These are phyloP conservation scores for Hylaea fasciaria DNA, from an alignment of 2,888 invertebrate species.

Conservation along the genomic window DNA sequence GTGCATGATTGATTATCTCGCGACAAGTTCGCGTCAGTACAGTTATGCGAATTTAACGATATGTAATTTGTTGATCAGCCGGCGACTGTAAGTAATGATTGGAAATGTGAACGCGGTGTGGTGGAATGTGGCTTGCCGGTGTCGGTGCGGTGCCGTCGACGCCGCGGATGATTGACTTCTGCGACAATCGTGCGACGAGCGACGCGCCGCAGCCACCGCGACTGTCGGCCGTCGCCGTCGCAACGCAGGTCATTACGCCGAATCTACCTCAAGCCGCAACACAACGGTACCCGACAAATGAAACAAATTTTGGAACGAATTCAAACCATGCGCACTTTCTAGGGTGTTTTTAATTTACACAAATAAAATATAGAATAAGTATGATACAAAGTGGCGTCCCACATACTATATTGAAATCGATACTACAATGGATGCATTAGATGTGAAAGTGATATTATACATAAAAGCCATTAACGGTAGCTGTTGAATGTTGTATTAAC, in stretches of 20 bases:
- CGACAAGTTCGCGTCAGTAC: conserved; percentile 46
- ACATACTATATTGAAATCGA: conserved; percentile 41
- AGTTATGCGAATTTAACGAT: conserved; percentile 51
- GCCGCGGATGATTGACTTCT: conserved; percentile 60
- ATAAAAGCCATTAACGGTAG: conserved; percentile 45
- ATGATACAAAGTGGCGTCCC: conserved; percentile 36
- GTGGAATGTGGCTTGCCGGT: conserved; percentile 26
- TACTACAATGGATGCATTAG: conserved; percentile 39
- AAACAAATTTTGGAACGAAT: conserved; percentile 58
- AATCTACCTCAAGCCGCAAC: conserved; percentile 45
- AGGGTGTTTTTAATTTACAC: conserved; percentile 39
- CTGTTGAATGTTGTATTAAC: conserved; percentile 40
- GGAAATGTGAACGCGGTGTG: conserved; percentile 30
- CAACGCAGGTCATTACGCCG: conserved; percentile 43
- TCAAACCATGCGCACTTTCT: conserved; percentile 48
- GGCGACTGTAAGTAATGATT: conserved; percentile 30
- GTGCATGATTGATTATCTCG: conserved; percentile 39
- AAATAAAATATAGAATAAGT: conserved; percentile 32
- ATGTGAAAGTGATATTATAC: conserved; percentile 45
- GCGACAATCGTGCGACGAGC: conserved; percentile 56
- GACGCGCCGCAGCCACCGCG: conserved; percentile 50
- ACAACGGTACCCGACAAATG: conserved; percentile 63
- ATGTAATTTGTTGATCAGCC: conserved; percentile 51
- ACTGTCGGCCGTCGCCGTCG: conserved; percentile 47
- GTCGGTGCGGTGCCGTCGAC: conserved; percentile 37